Evolutionary conservation across 1,140 invertebrate genomes (phyloP).

Genomic region (Hetaerina americana): DNA sequence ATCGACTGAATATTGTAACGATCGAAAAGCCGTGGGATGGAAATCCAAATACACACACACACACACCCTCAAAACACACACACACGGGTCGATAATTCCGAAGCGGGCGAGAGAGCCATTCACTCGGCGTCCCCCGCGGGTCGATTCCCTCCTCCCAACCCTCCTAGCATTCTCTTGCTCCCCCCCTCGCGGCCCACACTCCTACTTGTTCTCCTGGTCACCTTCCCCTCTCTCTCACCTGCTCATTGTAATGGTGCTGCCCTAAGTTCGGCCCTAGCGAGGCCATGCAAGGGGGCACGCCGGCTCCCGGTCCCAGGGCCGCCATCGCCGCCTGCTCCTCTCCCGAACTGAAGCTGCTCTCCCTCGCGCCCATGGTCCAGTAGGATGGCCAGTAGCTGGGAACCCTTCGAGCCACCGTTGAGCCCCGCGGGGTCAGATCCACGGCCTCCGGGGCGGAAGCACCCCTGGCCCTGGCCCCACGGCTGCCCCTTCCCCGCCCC

Average conservation of each 20-base stretch:
- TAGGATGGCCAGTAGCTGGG: background rate
- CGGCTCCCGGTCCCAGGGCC: background rate
- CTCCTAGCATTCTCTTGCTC: too few species aligned
- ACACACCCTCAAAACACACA: too few species aligned
- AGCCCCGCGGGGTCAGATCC: background rate
- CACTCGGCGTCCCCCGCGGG: too few species aligned
- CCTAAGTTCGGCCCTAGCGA: background rate
- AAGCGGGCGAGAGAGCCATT: too few species aligned
- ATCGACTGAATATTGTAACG: too few species aligned
- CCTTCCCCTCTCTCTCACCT: too few species aligned
- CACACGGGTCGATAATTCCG: too few species aligned
- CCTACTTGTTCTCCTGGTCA: too few species aligned
- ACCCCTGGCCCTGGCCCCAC: background rate
- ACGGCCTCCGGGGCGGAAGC: background rate
- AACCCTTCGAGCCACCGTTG: background rate
- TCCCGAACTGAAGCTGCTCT: background rate
- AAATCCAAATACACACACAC: too few species aligned
- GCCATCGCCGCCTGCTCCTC: background rate
- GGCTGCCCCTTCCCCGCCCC: background rate
- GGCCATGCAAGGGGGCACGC: background rate
- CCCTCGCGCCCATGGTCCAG: background rate
- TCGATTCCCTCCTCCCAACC: too few species aligned
- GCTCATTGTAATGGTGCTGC: background rate
- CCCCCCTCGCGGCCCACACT: too few species aligned
- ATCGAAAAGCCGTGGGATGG: too few species aligned